Evolutionary conservation across 2,888 invertebrate species (phyloP).

Genomic region (Aspidiotus destructor): DNA sequence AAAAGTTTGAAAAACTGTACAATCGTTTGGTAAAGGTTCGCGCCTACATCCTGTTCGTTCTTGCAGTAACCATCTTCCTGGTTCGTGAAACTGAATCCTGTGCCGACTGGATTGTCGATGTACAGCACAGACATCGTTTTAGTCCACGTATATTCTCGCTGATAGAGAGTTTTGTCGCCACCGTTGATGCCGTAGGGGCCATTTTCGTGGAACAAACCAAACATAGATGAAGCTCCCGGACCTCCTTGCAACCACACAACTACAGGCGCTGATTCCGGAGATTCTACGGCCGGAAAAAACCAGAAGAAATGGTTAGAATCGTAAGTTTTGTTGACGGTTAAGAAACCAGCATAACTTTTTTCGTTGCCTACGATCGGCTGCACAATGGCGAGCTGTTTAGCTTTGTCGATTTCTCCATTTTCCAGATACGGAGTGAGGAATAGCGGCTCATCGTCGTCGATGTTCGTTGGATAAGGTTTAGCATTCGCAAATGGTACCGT

Average conservation of each 20-base stretch:
- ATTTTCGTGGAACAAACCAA: conserved; percentile 41
- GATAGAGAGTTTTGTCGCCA: conserved; percentile 46
- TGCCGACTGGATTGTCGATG: conserved; percentile 87
- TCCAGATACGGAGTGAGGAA: conserved; percentile 45
- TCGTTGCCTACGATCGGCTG: neutral
- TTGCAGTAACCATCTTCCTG: conserved; percentile 64
- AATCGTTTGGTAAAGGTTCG: conserved; percentile 64
- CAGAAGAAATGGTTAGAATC: conserved; percentile 45
- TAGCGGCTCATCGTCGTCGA: conserved; percentile 1
- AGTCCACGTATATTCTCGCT: conserved; percentile 70
- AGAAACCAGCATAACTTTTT: conserved; percentile 41
- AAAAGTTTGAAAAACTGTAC: conserved; percentile 77
- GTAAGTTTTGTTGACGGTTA: conserved; percentile 44
- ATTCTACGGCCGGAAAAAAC: conserved; percentile 41
- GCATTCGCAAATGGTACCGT: no score
- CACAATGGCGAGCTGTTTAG: conserved; percentile 42
- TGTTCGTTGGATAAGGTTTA: no score
- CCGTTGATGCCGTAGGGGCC: conserved; percentile 40
- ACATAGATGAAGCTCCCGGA: conserved; percentile 37
- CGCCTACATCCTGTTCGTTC: conserved; percentile 69
- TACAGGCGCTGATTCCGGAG: conserved; percentile 36
- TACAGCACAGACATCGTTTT: conserved; percentile 69
- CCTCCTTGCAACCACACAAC: conserved; percentile 39
- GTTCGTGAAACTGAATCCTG: conserved; percentile 82
- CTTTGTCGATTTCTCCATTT: conserved; percentile 58